Base-by-base conservation (phyloP, 2,888 invertebrate species). In the Trachelus stipa region DNA sequence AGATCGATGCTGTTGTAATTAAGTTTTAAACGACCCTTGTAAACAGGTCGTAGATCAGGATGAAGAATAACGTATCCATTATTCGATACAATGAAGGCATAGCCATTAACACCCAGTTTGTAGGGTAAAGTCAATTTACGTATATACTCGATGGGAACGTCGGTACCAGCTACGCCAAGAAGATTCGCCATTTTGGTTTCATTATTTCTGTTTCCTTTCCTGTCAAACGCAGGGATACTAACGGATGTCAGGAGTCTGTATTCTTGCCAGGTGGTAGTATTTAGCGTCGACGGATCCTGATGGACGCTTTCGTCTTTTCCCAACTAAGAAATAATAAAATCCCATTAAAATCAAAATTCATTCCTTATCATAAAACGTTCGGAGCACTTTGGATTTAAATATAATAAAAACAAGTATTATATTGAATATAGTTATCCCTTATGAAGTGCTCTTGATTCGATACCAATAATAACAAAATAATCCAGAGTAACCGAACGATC, bases 1-100 rank as follows among this genome's bases (percentile, higher is more conserved):
- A 99, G 94, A 92, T 99, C 99, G 68, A 99, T 96, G 90, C 98
- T 98, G 92, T 98, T 98, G 92, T 97, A 99, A 91, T 98, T 98
- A n/a, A 95, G 94, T 92, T 97, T 98, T 78, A 97, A 92, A 75
- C 93, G 92, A 68, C 94, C 94, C 84, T 94, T 93, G 84, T 93
- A 94, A 92, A 96, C 95, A 23, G 98, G 98, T 83, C 97, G 94
- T 81, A 98, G 94, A 88, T 98, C 96, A 0, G 99, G 99, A 94
- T 99, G 99, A 85, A 98, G 94, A 77, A 99, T 93, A 71, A 99
- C 94, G 91, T 98, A 98, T 1, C 99, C 99, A 91, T 99, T 99
- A 91, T 98, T 98, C 86, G 98, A 99, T 33, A 99, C 96, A 85
- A 98, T 96, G 92, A 99, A 99, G 1, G 98, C 96, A 92, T 99